Evolutionary conservation across 2,888 invertebrate genomes (phyloP), one percentile per base, ranked within the genome.

Genomic region (Achlya flavicornis): DNA sequence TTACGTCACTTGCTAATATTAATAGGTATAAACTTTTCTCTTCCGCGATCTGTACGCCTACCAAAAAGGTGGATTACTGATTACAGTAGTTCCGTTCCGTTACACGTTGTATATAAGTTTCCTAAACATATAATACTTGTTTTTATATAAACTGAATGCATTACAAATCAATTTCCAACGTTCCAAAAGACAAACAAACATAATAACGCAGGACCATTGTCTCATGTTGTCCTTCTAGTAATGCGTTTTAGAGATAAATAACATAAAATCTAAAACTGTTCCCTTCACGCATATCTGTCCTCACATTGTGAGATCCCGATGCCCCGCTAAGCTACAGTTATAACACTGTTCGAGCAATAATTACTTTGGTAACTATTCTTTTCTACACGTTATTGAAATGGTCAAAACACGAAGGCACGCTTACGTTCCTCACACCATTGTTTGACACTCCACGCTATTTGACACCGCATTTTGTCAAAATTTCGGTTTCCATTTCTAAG

Each of bases 401-500:
- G 89, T 89, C 90, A 90, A 88, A 90, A 91, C 81, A 91, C 77
- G 84, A 78, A 85, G 87, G 91, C 92, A 93, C 93, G 91, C 93
- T 92, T 90, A 88, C 80, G 77, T 82, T 80, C 83, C 83, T 77
- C 83, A 79, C 76, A 78, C 79, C 75, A 81, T 89, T 89, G 90
- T 90, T 72, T 67, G 63, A 63, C 73, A 73, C 76, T 78, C 74
- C 78, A 87, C 81, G 86, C 78, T 73, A 86, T 86, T 84, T 76
- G 76, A 85, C 87, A 91, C 92, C 93, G 81, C 93, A 93, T 87
- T 91, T 85, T 87, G 93, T 92, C 91, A 91, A 92, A 91, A 92
- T 92, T 87, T 93, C 88, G 92, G 93, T 93, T 92, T 90, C 85
- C 71, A 79, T 85, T 92, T 93, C 93, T 88, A 67, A 81, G 93